Conservation (phyloP, 1,140 invertebrate genomes). For the Zaprionus gabonicus region DNA sequence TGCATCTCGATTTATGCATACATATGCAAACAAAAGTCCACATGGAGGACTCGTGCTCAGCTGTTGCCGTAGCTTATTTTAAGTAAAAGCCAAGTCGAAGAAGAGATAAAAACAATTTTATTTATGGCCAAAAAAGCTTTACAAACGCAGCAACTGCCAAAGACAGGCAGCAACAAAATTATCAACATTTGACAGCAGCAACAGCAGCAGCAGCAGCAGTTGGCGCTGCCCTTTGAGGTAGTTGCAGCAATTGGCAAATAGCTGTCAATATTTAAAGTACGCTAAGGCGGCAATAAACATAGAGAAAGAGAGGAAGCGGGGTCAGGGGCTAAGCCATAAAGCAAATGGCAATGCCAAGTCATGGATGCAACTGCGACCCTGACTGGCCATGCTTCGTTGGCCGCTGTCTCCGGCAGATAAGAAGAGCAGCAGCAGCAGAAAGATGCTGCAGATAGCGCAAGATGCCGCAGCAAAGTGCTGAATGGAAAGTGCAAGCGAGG, state of each 20-base stretch:
- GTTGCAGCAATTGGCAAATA: conserved; percentile 73
- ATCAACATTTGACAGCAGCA: conserved; percentile 64
- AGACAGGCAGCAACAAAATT: conserved; percentile 46
- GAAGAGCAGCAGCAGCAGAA: conserved; percentile 36
- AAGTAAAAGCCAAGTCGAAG: not conserved
- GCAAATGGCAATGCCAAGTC: conserved; percentile 27
- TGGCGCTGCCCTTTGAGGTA: conserved; percentile 32
- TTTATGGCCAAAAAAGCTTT: conserved; percentile 62
- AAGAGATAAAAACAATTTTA: conserved; percentile 52
- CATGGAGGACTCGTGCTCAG: conserved; percentile 8
- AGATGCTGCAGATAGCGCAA: conserved; percentile 26
- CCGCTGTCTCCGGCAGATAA: conserved; percentile 72
- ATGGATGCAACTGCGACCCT: conserved; percentile 48
- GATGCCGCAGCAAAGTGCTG: conserved; percentile 23
- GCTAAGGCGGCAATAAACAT: conserved; percentile 17
- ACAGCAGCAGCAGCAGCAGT: not conserved
- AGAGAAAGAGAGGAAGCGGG: conserved; percentile 11
- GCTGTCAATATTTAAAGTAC: conserved; percentile 78
- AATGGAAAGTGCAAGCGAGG: conserved; percentile 15
- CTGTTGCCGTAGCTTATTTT: conserved; percentile 11
- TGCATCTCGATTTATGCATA: conserved; percentile 49
- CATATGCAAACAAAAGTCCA: conserved; percentile 39
- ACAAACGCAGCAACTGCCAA: conserved; percentile 24
- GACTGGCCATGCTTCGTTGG: conserved; percentile 55
- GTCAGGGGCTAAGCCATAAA: not conserved